Evolutionary conservation across 2,888 invertebrate genomes (phyloP).

Genomic region (Metopia argyrocephala): DNA sequence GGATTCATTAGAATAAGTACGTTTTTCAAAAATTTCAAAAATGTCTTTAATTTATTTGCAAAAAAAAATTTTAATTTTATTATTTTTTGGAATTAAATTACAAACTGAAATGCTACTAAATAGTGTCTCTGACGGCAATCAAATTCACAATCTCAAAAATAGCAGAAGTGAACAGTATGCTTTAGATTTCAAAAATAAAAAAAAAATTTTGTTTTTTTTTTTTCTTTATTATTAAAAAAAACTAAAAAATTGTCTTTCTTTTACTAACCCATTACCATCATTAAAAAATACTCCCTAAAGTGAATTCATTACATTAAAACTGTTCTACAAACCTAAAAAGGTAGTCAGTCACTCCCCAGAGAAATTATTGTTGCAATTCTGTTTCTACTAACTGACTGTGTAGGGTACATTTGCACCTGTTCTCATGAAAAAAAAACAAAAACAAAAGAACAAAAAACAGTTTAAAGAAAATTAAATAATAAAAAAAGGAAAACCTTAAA

Average conservation of each 20-base stretch:
- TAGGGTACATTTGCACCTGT: background rate
- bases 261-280: background rate
- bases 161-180: too few relatives aligned
- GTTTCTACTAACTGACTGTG: too few relatives aligned
- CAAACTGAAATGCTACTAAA: too few relatives aligned
- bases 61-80: too few relatives aligned
- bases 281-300: background rate
- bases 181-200: too few relatives aligned
- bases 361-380: background rate
- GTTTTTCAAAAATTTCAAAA: too few relatives aligned
- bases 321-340: background rate
- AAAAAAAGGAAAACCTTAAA: conserved; percentile 21
- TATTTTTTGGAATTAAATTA: too few relatives aligned
- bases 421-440: background rate
- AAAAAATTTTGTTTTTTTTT: too few relatives aligned
- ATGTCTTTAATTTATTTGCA: too few relatives aligned
- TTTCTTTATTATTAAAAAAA: background rate
- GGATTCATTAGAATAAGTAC: too few relatives aligned
- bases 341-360: background rate
- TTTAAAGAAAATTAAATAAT: background rate
- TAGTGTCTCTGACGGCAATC: too few relatives aligned
- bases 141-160: too few relatives aligned
- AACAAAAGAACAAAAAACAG: background rate
- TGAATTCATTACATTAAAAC: background rate
- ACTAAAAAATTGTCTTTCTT: background rate